Evolutionary conservation across 64 coral and sea anemone species (phyloP).

Genomic region (Exaiptasia diaphana): DNA sequence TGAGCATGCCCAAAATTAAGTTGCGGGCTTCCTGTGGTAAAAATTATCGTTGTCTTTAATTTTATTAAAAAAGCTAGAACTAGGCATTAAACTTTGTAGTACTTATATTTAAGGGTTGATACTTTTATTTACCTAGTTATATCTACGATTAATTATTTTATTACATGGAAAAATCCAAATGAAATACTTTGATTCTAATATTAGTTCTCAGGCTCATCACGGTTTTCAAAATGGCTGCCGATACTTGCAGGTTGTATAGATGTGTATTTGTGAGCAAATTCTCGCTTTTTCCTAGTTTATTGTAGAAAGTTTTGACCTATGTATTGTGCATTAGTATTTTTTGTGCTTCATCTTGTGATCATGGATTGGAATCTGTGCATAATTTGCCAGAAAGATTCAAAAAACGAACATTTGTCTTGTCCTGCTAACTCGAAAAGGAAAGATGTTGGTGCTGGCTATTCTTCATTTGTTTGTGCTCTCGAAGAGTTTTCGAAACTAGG

Average conservation of each 20-base stretch:
- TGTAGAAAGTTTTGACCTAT: no score
- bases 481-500: neutral
- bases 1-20: conserved; percentile 25
- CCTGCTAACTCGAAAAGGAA: neutral
- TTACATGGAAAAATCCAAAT: no score
- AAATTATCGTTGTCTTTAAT: no score
- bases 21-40: no score
- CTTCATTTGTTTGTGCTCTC: neutral
- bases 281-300: no score
- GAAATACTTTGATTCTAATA: neutral
- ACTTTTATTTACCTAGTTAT: no score
- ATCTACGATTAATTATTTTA: no score
- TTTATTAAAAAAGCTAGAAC: no score
- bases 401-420: neutral
- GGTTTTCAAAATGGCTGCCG: neutral
- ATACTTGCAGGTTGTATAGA: neutral
- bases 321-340: no score
- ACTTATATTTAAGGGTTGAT: no score
- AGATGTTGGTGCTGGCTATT: conserved; percentile 7
- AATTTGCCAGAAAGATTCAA: conserved; percentile 40
- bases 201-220: neutral
- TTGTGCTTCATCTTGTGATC: neutral
- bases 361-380: conserved; percentile 37
- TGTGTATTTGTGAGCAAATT: no score
- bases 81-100: no score